A percentile compares a stretch with the other conserved stretches of the same genome.
These are phyloP conservation scores for Phalacrocorax brasilianus DNA, from an alignment of 2,113 vertebrate genomes.

Conservation along the genomic window DNA sequence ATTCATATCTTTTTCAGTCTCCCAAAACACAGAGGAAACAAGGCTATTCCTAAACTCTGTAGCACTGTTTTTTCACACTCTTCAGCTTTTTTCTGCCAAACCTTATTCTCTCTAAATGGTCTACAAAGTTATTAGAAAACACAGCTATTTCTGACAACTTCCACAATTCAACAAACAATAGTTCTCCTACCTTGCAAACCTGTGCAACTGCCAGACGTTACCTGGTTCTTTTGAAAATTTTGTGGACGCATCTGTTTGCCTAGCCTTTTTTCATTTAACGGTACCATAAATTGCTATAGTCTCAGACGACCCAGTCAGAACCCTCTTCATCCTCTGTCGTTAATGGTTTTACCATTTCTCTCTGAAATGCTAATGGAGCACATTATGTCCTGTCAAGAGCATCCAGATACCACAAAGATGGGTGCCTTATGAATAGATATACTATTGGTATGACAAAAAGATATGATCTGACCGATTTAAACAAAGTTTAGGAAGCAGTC, in stretches of 20 bases:
- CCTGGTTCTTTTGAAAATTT: neutral
- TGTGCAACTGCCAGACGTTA: neutral
- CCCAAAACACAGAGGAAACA: neutral
- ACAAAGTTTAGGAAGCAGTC: neutral
- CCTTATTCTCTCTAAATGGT: neutral
- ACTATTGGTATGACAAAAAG: neutral
- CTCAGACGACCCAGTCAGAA: neutral
- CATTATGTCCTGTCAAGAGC: neutral
- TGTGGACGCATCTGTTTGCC: neutral
- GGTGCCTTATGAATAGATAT: neutral
- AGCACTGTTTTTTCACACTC: neutral
- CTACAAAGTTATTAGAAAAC: neutral
- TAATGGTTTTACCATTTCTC: neutral
- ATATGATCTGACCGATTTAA: neutral
- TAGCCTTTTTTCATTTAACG: neutral
- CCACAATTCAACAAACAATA: neutral
- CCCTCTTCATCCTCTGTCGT: neutral
- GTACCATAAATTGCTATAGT: neutral
- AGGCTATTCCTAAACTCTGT: neutral
- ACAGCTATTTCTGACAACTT: neutral
- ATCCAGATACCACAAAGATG: neutral
- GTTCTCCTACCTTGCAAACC: neutral
- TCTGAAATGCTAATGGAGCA: neutral
- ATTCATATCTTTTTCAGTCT: neutral
- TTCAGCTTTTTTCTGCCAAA: neutral